phyloP scores from a whole-genome alignment of 2,113 vertebrate species.

The Loxodonta africana region DNA sequence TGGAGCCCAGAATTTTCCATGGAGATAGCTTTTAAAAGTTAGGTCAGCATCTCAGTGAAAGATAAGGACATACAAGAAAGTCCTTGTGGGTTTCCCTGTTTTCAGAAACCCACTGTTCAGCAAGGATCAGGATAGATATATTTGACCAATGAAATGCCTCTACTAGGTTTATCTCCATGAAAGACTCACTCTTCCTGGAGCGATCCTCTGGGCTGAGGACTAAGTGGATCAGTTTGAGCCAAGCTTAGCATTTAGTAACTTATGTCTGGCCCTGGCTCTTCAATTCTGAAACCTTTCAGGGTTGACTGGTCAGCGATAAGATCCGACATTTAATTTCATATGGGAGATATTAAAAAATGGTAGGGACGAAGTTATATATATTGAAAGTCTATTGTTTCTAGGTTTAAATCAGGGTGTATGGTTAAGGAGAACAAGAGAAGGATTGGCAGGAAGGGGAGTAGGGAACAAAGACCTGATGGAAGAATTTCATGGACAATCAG shows the following conservation, averaged over 20 bases:
- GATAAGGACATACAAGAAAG: slow-evolving; percentile 83
- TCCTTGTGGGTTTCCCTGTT: slow-evolving; percentile 78
- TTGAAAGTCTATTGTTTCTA: not conserved
- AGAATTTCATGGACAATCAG: not conserved
- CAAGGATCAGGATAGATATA: slow-evolving; percentile 63
- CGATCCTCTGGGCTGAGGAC: slow-evolving; percentile 36
- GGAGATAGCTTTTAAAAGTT: slow-evolving; percentile 83
- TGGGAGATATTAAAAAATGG: slow-evolving; percentile 31
- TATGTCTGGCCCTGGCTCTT: not conserved
- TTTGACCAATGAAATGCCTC: slow-evolving; percentile 66
- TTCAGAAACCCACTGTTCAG: slow-evolving; percentile 67
- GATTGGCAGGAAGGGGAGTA: not conserved
- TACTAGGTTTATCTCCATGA: slow-evolving; percentile 62
- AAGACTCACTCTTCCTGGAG: slow-evolving; percentile 56
- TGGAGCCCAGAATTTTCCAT: slow-evolving; percentile 85
- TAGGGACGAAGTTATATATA: not conserved
- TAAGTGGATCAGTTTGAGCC: slow-evolving; percentile 61
- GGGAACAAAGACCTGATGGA: not conserved
- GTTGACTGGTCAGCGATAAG: not conserved
- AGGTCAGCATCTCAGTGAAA: slow-evolving; percentile 80
- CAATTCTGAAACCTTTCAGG: not conserved
- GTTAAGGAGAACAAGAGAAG: not conserved
- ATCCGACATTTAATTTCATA: not conserved
- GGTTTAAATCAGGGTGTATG: slow-evolving; percentile 47
- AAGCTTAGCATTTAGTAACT: slow-evolving; percentile 56